Evolutionary conservation across 2,113 vertebrate genomes (phyloP).

Genomic region (Chlorocebus sabaeus): DNA sequence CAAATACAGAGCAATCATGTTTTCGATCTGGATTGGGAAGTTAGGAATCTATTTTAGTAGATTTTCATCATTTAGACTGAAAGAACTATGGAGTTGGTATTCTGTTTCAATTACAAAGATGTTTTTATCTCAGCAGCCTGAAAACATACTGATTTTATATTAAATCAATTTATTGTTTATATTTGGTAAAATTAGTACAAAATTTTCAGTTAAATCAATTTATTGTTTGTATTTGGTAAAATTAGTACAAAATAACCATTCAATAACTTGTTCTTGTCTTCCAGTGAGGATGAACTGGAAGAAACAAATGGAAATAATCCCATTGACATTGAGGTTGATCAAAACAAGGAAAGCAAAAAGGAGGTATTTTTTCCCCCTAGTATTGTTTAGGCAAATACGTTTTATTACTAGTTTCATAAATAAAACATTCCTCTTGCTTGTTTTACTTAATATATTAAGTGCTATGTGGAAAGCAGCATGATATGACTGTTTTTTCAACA

Average conservation of each 20-base stretch:
- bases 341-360: constrained; percentile 93
- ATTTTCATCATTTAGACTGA: background rate
- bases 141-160: background rate
- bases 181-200: constrained; percentile 39
- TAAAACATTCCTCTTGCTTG: background rate
- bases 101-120: constrained; percentile 6
- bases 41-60: background rate
- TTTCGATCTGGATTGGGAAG: background rate
- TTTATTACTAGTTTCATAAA: background rate
- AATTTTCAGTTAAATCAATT: background rate
- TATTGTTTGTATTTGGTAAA: constrained; percentile 33
- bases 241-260: constrained; percentile 52
- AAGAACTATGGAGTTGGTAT: background rate
- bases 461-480: background rate
- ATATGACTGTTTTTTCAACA: background rate
- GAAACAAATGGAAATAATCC: constrained; percentile 85
- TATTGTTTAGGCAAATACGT: constrained; percentile 35
- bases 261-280: constrained; percentile 78
- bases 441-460: background rate
- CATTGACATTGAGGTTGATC: constrained; percentile 87
- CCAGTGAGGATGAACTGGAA: constrained; percentile 93
- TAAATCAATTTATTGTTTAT: background rate
- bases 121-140: background rate
- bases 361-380: constrained; percentile 85
- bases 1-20: background rate